phyloP scores from a whole-genome alignment of 2,113 vertebrate species.

The Leptocoma aspasia region DNA sequence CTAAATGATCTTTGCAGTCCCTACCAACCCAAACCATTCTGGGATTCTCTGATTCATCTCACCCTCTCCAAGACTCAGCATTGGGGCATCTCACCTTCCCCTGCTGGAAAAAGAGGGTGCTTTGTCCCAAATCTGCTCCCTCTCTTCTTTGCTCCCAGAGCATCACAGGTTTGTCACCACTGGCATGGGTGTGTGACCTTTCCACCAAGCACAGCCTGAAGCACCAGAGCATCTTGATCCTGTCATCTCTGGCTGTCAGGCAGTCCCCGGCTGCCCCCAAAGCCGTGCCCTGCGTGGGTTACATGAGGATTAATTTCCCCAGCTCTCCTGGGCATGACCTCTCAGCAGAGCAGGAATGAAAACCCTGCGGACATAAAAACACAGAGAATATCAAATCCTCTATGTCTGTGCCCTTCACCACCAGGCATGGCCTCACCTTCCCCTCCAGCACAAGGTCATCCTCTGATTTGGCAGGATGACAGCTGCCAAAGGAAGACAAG shows the following conservation, averaged over 20 bases:
- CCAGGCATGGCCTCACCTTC: not conserved
- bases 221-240: not conserved
- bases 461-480: slow-evolving; percentile 14
- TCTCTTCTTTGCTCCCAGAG: not conserved
- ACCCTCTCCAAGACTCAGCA: not conserved
- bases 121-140: not conserved
- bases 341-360: not conserved
- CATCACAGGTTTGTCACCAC: not conserved
- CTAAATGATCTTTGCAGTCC: not conserved
- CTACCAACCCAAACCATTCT: not conserved
- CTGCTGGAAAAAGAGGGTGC: not conserved
- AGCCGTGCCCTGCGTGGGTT: not conserved
- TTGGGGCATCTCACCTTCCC: not conserved
- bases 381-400: not conserved
- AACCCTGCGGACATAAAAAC: not conserved
- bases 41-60: not conserved
- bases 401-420: not conserved
- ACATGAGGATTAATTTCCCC: not conserved
- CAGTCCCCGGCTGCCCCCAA: not conserved
- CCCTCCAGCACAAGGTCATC: not conserved
- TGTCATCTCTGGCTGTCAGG: not conserved
- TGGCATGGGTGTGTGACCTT: not conserved
- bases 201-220: not conserved
- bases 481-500: not conserved
- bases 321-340: not conserved